Base-by-base conservation (phyloP, 1,140 invertebrate species). In the Aphidius ervi region DNA sequence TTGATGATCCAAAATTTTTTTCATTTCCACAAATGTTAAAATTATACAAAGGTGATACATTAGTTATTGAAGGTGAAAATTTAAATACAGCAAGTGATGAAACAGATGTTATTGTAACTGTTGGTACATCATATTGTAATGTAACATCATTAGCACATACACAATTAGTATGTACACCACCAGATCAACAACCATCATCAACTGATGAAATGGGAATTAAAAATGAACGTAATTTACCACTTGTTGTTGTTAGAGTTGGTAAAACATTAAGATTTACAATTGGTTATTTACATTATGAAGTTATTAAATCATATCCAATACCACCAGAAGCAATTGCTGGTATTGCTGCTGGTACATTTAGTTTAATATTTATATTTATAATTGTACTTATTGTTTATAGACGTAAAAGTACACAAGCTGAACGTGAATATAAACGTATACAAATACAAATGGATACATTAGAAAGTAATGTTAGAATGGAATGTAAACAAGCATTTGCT, bases 391-490 rank as follows among this genome's bases (percentile, higher is more conserved):
- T 95, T 41, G 87, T 95, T 66, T 96, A 95, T 72, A 81, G 94
- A 63, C 82, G 95, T 52, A 94, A 96, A 79, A 95, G 92, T 52
- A 97, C 94, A 4, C 93, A 97, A 78, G 94, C 95, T 1, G 94
- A 98, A 76, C 80, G 95, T 46, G 95, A 97, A 74, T 98, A 97
- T 76, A 97, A 96, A 76, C 86, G 96, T 41, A 97, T 99, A 74
- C 96, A 99, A 79, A 95, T 98, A 68, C 96, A 99, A 80, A 97
- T 99, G 92, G 97, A 99, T 68, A 98, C 95, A n/a, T 81, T 99
- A 48, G 97, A 99, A 76, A 97, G 94, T 72, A 98, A 97, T 76
- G 96, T 99, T 0, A 84, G 97, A 53, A 92, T 95, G 67, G 97
- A 99, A 78, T 99, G 97, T 75, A 98, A 98, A 81, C 91, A 97